Percentiles rank a stretch among this genome's conserved stretches.
Evolutionary conservation across 2,888 invertebrate genomes (phyloP).

Genomic region (Monochamus alternatus): DNA sequence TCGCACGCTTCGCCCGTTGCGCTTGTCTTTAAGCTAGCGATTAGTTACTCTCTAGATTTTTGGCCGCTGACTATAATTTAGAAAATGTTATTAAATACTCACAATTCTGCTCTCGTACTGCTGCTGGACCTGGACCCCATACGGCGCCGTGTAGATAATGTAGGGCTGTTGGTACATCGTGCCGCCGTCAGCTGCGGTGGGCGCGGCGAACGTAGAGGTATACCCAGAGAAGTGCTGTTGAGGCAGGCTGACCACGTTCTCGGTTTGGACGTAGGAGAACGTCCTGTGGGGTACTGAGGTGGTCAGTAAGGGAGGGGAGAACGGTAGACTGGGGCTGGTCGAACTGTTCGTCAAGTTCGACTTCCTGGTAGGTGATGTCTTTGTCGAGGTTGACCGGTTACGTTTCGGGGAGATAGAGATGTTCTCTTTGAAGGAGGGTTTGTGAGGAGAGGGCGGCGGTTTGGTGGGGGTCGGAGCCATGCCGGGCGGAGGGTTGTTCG

Average conservation of each 20-base stretch:
- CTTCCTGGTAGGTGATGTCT: slow-evolving; percentile 60
- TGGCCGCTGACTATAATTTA: no score
- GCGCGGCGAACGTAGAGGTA: slow-evolving; percentile 43
- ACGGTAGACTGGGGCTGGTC: slow-evolving; percentile 69
- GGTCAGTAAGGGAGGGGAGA: slow-evolving; percentile 62
- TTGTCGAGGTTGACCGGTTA: slow-evolving; percentile 46
- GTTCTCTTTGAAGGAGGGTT: slow-evolving; percentile 41
- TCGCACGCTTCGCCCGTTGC: no score
- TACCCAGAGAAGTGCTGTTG: slow-evolving; percentile 57
- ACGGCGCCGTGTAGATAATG: slow-evolving; percentile 65
- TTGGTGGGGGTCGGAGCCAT: slow-evolving; percentile 52
- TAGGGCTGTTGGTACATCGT: slow-evolving; percentile 64
- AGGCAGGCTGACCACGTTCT: slow-evolving; percentile 38
- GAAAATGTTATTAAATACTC: slow-evolving; percentile 41
- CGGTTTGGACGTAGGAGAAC: slow-evolving; percentile 34
- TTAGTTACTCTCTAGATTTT: no score
- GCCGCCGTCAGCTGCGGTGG: slow-evolving; percentile 26
- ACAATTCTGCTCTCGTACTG: slow-evolving; percentile 67
- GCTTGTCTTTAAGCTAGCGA: no score
- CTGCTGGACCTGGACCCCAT: slow-evolving; percentile 64
- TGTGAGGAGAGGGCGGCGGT: slow-evolving; percentile 46
- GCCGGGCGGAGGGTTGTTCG: slow-evolving; percentile 77
- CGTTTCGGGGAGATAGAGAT: slow-evolving; percentile 57
- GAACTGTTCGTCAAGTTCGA: slow-evolving; percentile 63
- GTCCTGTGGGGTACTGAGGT: slow-evolving; percentile 39